A percentile compares a stretch with the other conserved stretches of the same genome.
Conservation (phyloP, 2,113 vertebrate genomes). For the Neolamprologus falcicula region DNA sequence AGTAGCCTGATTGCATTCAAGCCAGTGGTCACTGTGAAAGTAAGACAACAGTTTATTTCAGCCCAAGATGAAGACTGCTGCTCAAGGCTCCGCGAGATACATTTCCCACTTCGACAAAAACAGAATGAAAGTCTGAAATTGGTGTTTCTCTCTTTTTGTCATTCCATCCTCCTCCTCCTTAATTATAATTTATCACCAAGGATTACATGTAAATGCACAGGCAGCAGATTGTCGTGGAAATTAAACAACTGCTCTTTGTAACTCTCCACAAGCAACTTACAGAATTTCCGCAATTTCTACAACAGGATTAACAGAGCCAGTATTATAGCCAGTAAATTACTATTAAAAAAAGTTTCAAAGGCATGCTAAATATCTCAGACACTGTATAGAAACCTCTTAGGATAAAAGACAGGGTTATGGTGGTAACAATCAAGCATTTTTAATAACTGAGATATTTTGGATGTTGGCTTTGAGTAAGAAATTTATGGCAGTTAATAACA, state of each 20-base stretch:
- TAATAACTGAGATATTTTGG: neutral
- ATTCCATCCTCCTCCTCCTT: neutral
- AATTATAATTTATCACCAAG: neutral
- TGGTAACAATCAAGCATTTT: neutral
- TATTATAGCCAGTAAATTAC: neutral
- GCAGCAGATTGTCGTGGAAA: neutral
- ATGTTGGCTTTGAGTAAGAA: neutral
- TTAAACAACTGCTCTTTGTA: neutral
- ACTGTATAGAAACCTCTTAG: neutral
- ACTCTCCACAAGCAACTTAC: neutral
- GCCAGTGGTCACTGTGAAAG: constrained; percentile 1
- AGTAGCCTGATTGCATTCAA: neutral
- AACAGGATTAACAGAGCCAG: neutral
- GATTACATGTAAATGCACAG: neutral
- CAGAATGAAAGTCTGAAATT: neutral
- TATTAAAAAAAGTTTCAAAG: neutral
- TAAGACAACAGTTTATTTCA: neutral
- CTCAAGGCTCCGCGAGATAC: neutral
- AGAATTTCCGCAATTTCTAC: neutral
- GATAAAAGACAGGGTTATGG: neutral
- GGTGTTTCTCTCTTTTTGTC: neutral
- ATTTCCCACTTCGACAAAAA: neutral
- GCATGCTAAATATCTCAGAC: neutral
- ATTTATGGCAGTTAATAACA: neutral
- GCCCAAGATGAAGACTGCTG: neutral